Evolutionary conservation across 64 coral and sea anemone genomes (phyloP), one percentile per base, ranked within the genome.

Genomic region (Dendrophyllia cribrosa): DNA sequence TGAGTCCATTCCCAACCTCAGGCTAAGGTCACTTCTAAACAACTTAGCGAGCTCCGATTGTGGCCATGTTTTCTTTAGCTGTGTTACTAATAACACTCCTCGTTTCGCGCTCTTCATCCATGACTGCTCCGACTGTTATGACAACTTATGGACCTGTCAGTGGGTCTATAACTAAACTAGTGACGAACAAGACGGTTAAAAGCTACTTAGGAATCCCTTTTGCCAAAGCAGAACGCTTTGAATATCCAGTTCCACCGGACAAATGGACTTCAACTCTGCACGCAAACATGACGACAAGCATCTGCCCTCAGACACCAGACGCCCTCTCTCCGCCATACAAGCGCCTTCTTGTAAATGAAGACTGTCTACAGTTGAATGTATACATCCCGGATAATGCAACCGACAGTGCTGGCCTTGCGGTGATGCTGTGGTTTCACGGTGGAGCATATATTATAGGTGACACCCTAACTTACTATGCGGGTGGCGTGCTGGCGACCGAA

Each of bases 171-270:
- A 65, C 70, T 43, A 26, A 58, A 4, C 79, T 91, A 1, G 15
- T 8, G 17, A 91, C 89, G 24, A 68, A 77, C 74, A 91, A 91
- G 66, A 70, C 55, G 14, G 66, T 82, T 20, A 74, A 60, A 47
- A 55, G 50, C 34, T 91, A 83, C 25, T 49, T 91, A 15, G 89
- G 89, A 43, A 91, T 91, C 20, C 89, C 89, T 1, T 91, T 73
- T 60, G 89, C 79, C n/a, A 73, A 22, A 49, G 67, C 89, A 3
- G 43, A 24, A 5, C 66, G 89, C 6, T 91, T 91, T 23, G 79
- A 91, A 22, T 70, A 61, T 11, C 89, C 89, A 22, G 66, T 60
- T 56, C 25, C 65, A 50, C 89, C 78, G 12, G 6, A 7, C 16
- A 22, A 44, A 17, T 75, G 79, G 78, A 91, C 53, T 19, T 19